Conservation (phyloP, 2,797 vertebrate genomes). For the Oceanodroma leucorhoa region DNA sequence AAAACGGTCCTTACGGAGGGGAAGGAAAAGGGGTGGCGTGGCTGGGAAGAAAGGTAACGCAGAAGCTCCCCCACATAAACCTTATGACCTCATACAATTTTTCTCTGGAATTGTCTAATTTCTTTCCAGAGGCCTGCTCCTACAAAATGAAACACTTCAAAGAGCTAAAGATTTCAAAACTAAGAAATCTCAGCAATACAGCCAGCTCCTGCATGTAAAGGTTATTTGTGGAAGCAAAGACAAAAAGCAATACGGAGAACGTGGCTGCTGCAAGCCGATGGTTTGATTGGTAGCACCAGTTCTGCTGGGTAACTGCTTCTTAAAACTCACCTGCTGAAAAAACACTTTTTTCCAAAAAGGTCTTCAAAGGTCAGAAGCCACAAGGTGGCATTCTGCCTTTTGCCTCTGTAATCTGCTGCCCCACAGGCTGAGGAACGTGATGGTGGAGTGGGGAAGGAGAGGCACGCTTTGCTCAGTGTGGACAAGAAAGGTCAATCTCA, state of each 20-base stretch:
- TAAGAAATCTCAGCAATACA: background rate
- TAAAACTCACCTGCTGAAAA: background rate
- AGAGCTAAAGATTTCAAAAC: background rate
- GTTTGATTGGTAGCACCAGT: background rate
- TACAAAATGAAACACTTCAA: background rate
- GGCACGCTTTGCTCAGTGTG: rapidly evolving
- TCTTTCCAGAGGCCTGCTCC: background rate
- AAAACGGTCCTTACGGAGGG: background rate
- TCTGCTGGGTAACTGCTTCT: background rate
- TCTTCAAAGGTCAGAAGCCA: background rate
- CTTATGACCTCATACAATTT: background rate
- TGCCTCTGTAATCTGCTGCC: background rate
- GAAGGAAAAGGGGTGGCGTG: background rate
- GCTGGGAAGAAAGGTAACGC: background rate
- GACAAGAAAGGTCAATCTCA: background rate
- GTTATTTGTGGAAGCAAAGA: background rate
- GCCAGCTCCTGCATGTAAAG: background rate
- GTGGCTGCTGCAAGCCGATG: background rate
- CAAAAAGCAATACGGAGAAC: background rate
- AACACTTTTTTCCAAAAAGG: rapidly evolving
- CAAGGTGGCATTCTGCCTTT: background rate
- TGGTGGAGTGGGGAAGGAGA: background rate
- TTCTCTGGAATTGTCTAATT: background rate
- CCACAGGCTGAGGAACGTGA: background rate
- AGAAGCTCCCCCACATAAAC: background rate